Evolutionary conservation across 2,888 invertebrate species (phyloP).

Genomic region (Dynastes hyllus): DNA sequence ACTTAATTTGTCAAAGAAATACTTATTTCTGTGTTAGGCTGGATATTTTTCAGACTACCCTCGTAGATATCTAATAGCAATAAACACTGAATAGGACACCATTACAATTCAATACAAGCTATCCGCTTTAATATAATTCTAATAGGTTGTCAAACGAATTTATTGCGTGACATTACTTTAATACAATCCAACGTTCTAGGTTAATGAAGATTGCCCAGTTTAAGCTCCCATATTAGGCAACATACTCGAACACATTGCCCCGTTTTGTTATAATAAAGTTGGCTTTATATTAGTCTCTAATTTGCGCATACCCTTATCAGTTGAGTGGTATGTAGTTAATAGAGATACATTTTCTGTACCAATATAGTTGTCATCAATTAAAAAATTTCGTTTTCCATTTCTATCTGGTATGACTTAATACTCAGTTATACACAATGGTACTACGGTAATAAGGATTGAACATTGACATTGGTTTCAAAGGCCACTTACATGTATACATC

Average conservation of each 20-base stretch:
- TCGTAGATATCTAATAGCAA: background rate
- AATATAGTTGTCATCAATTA: no score
- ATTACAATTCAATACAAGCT: background rate
- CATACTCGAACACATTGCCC: background rate
- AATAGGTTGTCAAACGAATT: background rate
- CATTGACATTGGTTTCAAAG: no score
- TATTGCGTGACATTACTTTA: background rate
- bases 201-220: background rate
- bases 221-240: background rate
- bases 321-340: background rate
- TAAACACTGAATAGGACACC: background rate
- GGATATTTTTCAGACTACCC: no score
- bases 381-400: no score
- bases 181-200: background rate
- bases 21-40: no score
- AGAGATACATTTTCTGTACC: background rate
- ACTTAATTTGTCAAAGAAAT: no score
- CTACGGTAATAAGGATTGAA: no score
- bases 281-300: slow-evolving; percentile 10
- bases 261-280: background rate
- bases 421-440: no score
- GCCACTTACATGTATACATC: no score
- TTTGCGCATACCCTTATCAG: background rate
- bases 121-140: background rate
- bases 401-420: no score